Conservation (phyloP, 37 sponge, comb jelly and placozoan species). For the Axinella damicornis region DNA sequence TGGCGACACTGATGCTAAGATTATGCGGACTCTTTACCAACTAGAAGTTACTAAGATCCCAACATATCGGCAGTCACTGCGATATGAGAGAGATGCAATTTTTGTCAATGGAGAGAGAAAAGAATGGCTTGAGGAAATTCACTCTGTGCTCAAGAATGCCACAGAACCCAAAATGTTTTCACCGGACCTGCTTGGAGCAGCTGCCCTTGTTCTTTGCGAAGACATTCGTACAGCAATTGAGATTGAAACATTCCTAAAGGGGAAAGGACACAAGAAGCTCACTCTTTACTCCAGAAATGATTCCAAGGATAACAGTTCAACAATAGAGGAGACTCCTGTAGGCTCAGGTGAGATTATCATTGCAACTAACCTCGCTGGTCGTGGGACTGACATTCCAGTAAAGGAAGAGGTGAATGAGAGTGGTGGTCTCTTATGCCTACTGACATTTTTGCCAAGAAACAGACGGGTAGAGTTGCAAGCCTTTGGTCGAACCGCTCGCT, state of each 20-base stretch:
- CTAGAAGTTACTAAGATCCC: too few species aligned
- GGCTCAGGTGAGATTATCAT: constrained; percentile 28
- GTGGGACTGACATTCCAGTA: constrained; percentile 16
- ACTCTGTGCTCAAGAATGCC: background rate
- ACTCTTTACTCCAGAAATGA: constrained; percentile 1
- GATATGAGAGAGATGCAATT: background rate
- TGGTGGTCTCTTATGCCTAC: constrained; percentile 22
- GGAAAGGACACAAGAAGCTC: background rate
- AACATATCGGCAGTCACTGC: background rate
- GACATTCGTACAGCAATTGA: constrained; percentile 27
- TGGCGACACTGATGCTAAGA: too few species aligned
- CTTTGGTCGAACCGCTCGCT: constrained; percentile 47
- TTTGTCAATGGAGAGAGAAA: background rate
- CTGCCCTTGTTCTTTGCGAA: constrained; percentile 20
- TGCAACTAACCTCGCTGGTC: constrained; percentile 45
- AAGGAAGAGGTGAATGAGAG: background rate
- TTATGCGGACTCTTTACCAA: too few species aligned
- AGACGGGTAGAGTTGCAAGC: constrained; percentile 38
- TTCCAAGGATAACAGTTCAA: background rate
- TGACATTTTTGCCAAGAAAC: constrained; percentile 36
- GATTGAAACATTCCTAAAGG: background rate
- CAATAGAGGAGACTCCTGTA: background rate
- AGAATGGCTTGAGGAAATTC: constrained; percentile 11
- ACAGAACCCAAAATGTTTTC: constrained; percentile 22
- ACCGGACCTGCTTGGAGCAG: constrained; percentile 16